Evolutionary conservation across 2,113 vertebrate genomes (phyloP).

Genomic region (Rhizomys pruinosus): DNA sequence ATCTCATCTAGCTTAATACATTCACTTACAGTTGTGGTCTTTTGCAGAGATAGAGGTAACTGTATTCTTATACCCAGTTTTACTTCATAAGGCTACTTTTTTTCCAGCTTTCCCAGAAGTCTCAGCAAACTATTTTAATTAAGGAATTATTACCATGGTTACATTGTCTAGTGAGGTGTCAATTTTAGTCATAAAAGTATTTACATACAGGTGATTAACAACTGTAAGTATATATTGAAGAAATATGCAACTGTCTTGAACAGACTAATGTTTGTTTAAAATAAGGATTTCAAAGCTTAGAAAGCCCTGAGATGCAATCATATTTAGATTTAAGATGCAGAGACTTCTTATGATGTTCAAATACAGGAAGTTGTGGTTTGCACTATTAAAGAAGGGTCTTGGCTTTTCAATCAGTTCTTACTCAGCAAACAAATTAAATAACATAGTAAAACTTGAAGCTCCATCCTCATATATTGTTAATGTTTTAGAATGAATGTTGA

Average conservation of each 20-base stretch:
- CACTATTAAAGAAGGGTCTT: no score
- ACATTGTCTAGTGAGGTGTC: not conserved
- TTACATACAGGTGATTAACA: not conserved
- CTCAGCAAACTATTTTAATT: not conserved
- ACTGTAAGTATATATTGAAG: not conserved
- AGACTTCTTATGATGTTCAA: no score
- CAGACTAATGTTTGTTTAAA: not conserved
- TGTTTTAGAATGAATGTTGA: not conserved
- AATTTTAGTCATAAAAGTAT: not conserved
- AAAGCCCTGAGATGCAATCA: no score
- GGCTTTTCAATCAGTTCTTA: no score
- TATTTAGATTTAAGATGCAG: no score
- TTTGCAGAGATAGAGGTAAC: not conserved
- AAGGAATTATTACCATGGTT: not conserved
- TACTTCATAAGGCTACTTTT: not conserved
- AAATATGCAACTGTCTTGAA: not conserved
- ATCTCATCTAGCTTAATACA: not conserved
- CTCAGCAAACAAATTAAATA: not conserved
- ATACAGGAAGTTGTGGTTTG: no score
- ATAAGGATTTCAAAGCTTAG: no score
- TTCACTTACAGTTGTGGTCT: not conserved
- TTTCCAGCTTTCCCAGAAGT: no score
- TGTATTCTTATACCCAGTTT: not conserved
- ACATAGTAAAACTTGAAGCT: not conserved
- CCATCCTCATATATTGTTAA: not conserved